Evolutionary conservation across 2,113 vertebrate genomes (phyloP).

Genomic region (Callorhinus ursinus): DNA sequence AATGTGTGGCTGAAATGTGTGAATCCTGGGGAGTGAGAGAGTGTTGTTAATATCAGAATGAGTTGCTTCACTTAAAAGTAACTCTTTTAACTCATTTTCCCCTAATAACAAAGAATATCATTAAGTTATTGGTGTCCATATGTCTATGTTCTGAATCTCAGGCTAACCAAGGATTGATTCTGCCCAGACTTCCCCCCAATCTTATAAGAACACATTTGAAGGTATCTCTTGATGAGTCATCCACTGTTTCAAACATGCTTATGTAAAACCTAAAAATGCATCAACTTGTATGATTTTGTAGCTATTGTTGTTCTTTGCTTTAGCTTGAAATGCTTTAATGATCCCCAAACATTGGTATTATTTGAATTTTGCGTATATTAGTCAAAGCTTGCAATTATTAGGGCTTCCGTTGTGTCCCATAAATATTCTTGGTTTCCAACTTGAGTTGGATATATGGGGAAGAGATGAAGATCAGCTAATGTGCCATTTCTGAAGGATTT

Average conservation of each 20-base stretch:
- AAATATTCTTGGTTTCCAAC: conserved; percentile 42
- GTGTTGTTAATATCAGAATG: background rate
- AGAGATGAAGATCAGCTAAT: conserved; percentile 34
- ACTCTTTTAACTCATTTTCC: background rate
- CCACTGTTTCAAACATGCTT: conserved; percentile 1
- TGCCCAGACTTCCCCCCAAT: background rate
- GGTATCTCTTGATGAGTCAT: background rate
- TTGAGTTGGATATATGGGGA: conserved; percentile 62
- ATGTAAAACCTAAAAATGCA: conserved; percentile 3
- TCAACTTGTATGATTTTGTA: background rate
- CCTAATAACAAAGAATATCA: background rate
- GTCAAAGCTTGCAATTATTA: background rate
- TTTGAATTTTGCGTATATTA: conserved; percentile 38
- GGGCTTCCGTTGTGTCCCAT: conserved; percentile 2
- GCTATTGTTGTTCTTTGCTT: background rate
- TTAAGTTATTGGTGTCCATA: background rate
- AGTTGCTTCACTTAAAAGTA: conserved; percentile 41
- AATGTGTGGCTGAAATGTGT: background rate
- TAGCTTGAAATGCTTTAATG: background rate
- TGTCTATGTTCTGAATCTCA: background rate
- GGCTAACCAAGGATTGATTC: background rate
- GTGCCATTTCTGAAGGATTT: conserved; percentile 53
- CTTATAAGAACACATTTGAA: background rate
- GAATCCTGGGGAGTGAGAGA: background rate
- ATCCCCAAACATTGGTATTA: background rate